phyloP scores from a whole-genome alignment of 2,888 invertebrate genomes.

The Gastrophysa polygoni region DNA sequence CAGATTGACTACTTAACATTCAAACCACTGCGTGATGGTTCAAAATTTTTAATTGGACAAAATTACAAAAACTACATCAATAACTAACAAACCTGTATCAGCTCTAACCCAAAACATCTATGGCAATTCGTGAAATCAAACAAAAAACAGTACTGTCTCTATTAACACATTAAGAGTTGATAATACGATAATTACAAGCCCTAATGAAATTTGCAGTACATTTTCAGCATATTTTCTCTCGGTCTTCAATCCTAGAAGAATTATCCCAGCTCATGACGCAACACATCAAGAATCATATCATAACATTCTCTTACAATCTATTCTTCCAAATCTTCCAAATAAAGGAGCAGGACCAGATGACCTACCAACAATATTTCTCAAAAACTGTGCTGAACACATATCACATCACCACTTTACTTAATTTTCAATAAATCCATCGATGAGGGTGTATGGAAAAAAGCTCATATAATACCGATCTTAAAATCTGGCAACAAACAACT shows the following conservation, averaged over 20 bases:
- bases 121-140: neutral
- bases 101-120: neutral
- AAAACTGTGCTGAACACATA: no score
- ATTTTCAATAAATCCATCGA: neutral
- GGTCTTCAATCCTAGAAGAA: neutral
- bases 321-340: neutral
- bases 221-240: neutral
- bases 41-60: no score
- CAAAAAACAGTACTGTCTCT: neutral
- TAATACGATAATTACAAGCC: neutral
- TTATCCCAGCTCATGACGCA: neutral
- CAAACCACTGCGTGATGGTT: neutral
- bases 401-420: neutral
- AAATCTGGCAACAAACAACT: no score
- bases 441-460: neutral
- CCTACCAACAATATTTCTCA: neutral
- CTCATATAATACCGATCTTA: no score
- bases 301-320: neutral
- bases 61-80: conserved; percentile 3
- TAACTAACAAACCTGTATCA: neutral
- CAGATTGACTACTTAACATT: conserved; percentile 1
- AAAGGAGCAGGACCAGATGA: neutral
- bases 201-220: neutral
- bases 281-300: neutral
- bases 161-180: neutral